These are phyloP conservation scores for Larimichthys crocea DNA, from an alignment of 2,113 vertebrate genomes.

Conservation along the genomic window DNA sequence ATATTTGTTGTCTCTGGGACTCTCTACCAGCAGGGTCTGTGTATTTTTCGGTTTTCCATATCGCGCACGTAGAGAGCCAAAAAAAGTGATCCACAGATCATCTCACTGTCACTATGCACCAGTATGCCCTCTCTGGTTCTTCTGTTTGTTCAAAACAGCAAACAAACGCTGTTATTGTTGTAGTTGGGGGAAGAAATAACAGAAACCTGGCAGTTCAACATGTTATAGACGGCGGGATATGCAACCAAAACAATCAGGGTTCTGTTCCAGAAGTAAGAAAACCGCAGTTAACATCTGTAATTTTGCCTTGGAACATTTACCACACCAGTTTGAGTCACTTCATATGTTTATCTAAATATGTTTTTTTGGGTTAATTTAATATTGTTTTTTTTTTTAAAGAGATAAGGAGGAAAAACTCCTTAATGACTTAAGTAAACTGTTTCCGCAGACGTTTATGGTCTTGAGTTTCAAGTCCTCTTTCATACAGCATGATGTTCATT, in stretches of 20 bases:
- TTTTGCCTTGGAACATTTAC: too few relatives aligned
- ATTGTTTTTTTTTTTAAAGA: not conserved
- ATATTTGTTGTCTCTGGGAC: conserved; percentile 29
- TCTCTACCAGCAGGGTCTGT: conserved; percentile 36
- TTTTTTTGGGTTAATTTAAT: not conserved
- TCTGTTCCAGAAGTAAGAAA: not conserved
- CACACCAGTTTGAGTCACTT: not conserved
- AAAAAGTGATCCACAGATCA: conserved; percentile 56
- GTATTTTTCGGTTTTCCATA: conserved; percentile 51
- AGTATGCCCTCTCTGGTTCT: conserved; percentile 34
- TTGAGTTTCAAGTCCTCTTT: too few relatives aligned
- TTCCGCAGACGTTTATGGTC: too few relatives aligned
- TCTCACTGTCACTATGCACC: conserved; percentile 44
- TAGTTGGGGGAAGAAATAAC: conserved; percentile 56
- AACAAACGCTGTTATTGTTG: conserved; percentile 50
- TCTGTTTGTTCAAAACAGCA: conserved; percentile 47
- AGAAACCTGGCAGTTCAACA: not conserved
- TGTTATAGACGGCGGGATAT: too few relatives aligned
- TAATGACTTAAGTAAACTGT: too few relatives aligned
- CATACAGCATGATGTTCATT: too few relatives aligned
- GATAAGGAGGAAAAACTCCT: too few relatives aligned
- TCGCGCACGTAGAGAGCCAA: conserved; percentile 52
- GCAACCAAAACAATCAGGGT: not conserved
- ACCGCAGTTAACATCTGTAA: not conserved
- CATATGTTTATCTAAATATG: not conserved